These are phyloP conservation scores for Cettia cetti DNA, from an alignment of 2,113 vertebrate genomes.

Conservation along the genomic window DNA sequence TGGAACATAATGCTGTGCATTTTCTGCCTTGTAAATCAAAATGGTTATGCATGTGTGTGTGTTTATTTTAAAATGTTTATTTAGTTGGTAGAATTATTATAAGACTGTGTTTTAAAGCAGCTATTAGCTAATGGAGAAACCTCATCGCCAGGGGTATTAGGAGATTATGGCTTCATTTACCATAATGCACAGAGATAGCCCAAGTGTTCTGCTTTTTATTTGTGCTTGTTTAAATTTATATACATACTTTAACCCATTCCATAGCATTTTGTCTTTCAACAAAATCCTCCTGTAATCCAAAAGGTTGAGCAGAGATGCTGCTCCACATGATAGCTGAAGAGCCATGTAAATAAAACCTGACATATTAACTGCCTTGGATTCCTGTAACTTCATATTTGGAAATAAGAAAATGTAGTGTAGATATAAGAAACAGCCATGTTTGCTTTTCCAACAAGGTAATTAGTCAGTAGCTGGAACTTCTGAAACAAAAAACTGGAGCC, in stretches of 20 bases:
- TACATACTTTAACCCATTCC: conserved; percentile 34
- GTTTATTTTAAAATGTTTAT: conserved; percentile 45
- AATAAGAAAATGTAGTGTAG: neutral
- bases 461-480: conserved; percentile 43
- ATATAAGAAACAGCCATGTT: neutral
- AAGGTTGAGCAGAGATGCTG: conserved; percentile 11
- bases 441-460: conserved; percentile 26
- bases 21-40: conserved; percentile 20
- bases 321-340: conserved; percentile 5
- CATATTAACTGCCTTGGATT: conserved; percentile 30
- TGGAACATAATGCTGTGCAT: neutral
- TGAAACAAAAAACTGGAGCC: neutral
- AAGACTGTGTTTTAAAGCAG: conserved; percentile 26
- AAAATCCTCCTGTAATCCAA: conserved; percentile 16
- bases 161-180: conserved; percentile 51
- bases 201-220: conserved; percentile 36
- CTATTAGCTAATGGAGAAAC: conserved; percentile 63
- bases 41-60: neutral
- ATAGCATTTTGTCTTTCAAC: conserved; percentile 26
- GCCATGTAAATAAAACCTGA: conserved; percentile 49
- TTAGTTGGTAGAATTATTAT: conserved; percentile 44
- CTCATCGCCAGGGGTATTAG: conserved; percentile 38
- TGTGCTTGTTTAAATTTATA: conserved; percentile 44
- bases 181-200: conserved; percentile 33
- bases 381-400: conserved; percentile 41